A percentile compares a stretch with the other conserved stretches of the same genome.
phyloP scores from a whole-genome alignment of 2,113 vertebrate genomes.

The Baryphthengus martii region DNA sequence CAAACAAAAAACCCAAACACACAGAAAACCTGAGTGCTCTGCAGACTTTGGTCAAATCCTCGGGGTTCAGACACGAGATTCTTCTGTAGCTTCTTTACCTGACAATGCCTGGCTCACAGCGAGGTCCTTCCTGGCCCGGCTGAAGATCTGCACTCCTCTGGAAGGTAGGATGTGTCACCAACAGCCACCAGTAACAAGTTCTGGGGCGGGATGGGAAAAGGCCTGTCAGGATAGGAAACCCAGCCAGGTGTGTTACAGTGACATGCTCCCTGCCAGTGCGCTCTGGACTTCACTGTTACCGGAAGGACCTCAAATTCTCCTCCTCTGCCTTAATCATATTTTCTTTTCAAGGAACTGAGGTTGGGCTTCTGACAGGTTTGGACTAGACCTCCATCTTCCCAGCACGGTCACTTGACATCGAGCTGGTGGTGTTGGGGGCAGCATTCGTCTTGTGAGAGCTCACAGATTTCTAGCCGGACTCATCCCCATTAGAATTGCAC shows the following conservation, averaged over 20 bases:
- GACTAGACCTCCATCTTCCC: background rate
- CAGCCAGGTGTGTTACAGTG: background rate
- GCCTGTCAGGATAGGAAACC: background rate
- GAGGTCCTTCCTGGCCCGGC: background rate
- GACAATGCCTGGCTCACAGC: background rate
- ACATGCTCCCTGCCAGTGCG: background rate
- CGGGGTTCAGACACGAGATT: background rate
- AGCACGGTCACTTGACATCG: background rate
- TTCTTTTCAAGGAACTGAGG: background rate
- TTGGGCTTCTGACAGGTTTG: background rate
- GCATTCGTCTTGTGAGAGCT: background rate
- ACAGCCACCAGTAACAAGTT: background rate
- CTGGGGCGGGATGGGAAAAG: background rate
- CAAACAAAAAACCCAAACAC: too few species aligned
- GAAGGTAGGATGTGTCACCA: background rate
- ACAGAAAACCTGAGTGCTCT: background rate
- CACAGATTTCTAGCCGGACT: background rate
- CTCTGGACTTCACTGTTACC: background rate
- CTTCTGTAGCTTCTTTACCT: background rate
- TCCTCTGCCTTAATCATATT: background rate
- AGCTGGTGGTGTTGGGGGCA: background rate
- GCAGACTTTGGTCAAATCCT: background rate
- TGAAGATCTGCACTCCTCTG: background rate
- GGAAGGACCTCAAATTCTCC: background rate
- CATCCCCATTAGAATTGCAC: background rate